Evolutionary conservation across 2,888 invertebrate species (phyloP), one percentile per base, ranked within the genome.

Genomic region (Aplocera efformata): DNA sequence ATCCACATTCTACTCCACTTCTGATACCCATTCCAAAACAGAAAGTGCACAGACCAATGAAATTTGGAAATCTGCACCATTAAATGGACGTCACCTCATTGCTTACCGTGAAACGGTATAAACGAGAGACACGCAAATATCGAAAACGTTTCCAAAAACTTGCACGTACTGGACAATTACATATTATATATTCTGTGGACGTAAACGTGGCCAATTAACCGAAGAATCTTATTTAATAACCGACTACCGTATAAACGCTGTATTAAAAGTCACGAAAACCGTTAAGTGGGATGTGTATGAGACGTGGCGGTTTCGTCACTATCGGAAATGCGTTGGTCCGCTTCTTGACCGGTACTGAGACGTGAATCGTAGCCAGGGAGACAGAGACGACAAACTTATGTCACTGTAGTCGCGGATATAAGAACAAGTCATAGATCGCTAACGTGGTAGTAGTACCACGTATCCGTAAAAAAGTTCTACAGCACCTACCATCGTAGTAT

Each of bases 201-300:
- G 65, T 70, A 73, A 77, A 74, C 62, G 67, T 72, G 69, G 62
- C 68, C 74, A 79, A 79, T 79, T 81, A 79, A 74, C 70, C 66
- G 63, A 67, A 60, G 75, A 76, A 73, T 78, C 75, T 79, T 77
- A 77, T 75, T 80, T 79, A 79, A 78, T 79, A 80, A 79, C 73
- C 67, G 74, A 79, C 79, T 76, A 78, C 76, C 76, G 78, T 79
- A 77, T 79, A 81, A 81, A 79, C 64, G 72, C 67, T 64, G 64
- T 72, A 78, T 80, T 81, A 76, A 79, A 72, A 74, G 65, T 65
- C 70, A 67, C 68, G 72, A 72, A 71, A 70, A 78, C 78, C 78
- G 79, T 82, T 80, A 79, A 74, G 73, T 77, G 74, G 67, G 79
- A 78, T 75, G 76, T 65, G 73, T 72, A 63, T 69, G 63, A 65